Conservation (phyloP, 2,888 invertebrate genomes). For the Clusia tigrina region DNA sequence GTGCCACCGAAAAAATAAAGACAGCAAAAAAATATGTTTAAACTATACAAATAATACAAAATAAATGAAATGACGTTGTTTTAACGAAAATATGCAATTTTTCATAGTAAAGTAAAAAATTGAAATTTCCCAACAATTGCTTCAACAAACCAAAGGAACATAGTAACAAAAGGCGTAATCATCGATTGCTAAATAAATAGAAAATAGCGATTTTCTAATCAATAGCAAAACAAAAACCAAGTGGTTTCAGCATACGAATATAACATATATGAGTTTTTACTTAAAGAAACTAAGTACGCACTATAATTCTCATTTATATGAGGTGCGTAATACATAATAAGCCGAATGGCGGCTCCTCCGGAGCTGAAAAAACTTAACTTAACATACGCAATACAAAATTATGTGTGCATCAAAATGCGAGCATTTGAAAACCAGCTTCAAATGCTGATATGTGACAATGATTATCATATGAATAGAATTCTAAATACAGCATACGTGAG, state of each 20-base stretch:
- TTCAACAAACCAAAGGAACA: too few relatives aligned
- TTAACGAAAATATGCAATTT: conserved; percentile 46
- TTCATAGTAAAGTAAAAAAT: conserved; percentile 51
- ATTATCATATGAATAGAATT: conserved; percentile 49
- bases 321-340: too few relatives aligned
- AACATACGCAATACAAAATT: neutral
- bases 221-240: conserved; percentile 49
- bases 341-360: too few relatives aligned
- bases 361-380: neutral
- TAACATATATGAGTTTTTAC: too few relatives aligned
- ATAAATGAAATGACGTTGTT: conserved; percentile 20
- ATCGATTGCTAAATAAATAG: conserved; percentile 42
- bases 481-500: too few relatives aligned
- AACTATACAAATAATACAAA: conserved; percentile 24
- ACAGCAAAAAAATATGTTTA: neutral
- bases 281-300: neutral
- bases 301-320: neutral
- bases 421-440: conserved; percentile 46
- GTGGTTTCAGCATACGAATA: too few relatives aligned
- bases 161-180: too few relatives aligned
- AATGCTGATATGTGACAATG: conserved; percentile 55
- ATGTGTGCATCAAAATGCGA: conserved; percentile 10
- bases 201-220: conserved; percentile 51
- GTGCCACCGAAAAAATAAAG: conserved; percentile 18
- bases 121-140: conserved; percentile 49